Percentiles rank a stretch among this genome's conserved stretches.
Conservation (phyloP, 2,797 vertebrate species). For the Periophthalmus magnuspinnatus region DNA sequence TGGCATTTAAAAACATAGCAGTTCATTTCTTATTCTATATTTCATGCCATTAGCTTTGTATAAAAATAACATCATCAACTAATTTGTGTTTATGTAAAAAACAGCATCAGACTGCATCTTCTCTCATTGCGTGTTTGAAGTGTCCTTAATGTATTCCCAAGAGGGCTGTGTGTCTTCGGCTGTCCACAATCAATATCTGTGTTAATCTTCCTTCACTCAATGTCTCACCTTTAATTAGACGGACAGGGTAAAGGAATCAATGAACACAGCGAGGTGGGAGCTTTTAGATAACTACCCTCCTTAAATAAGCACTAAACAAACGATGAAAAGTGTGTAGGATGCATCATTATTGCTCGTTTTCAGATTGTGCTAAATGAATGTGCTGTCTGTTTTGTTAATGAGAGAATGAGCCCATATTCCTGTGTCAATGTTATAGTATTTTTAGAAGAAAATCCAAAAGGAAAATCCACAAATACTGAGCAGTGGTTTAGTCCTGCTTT, state of each 20-base stretch:
- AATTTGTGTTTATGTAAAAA: neutral
- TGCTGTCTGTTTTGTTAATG: neutral
- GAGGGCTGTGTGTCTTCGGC: slow-evolving; percentile 19
- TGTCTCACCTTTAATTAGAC: slow-evolving; percentile 76
- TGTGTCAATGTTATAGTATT: neutral
- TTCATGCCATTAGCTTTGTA: no score
- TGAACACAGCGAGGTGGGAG: slow-evolving; percentile 66
- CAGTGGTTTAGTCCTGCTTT: no score
- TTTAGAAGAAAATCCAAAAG: neutral
- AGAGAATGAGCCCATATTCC: no score
- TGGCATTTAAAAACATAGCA: no score
- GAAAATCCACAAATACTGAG: neutral
- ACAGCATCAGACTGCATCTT: neutral
- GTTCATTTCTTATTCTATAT: no score
- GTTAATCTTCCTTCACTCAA: slow-evolving; percentile 71
- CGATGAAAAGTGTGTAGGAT: slow-evolving; percentile 22
- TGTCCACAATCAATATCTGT: slow-evolving; percentile 58
- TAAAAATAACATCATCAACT: no score
- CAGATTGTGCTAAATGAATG: neutral
- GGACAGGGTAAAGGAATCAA: slow-evolving; percentile 67
- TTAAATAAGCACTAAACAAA: slow-evolving; percentile 63
- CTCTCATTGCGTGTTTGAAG: neutral
- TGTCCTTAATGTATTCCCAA: neutral
- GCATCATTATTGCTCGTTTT: slow-evolving; percentile 22
- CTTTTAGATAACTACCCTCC: slow-evolving; percentile 52